These are phyloP conservation scores for Thunnus thynnus DNA, from an alignment of 2,113 vertebrate genomes.

Conservation along the genomic window DNA sequence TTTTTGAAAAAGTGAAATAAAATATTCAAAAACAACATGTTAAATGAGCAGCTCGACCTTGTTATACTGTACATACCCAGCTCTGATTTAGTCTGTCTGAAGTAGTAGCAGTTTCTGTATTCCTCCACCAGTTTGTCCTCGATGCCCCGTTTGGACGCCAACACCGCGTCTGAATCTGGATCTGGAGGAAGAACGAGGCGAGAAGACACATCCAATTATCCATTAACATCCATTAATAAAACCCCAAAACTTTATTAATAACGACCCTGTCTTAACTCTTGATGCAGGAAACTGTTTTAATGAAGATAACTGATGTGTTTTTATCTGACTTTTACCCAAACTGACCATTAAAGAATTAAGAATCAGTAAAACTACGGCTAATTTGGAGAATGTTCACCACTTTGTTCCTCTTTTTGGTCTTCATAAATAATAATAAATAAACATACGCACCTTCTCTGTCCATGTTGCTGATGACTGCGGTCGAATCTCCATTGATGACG, in stretches of 20 bases:
- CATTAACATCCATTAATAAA: too few species aligned
- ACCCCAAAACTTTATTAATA: background rate
- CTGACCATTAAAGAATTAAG: background rate
- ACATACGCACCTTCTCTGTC: background rate
- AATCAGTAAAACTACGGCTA: background rate
- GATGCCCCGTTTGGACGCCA: constrained; percentile 66
- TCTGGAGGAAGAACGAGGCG: background rate
- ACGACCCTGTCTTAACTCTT: too few species aligned
- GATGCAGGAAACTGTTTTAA: too few species aligned
- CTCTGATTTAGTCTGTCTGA: constrained; percentile 80
- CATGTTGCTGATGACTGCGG: constrained; percentile 69
- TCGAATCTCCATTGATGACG: constrained; percentile 93
- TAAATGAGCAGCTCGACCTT: too few species aligned
- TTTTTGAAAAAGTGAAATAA: too few species aligned
- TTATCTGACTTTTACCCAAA: too few species aligned
- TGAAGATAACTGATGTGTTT: too few species aligned
- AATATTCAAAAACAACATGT: too few species aligned
- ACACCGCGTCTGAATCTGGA: constrained; percentile 38
- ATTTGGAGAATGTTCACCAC: too few species aligned
- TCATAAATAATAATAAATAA: background rate
- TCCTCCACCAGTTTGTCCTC: constrained; percentile 87
- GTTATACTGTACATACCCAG: constrained; percentile 74
- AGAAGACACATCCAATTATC: background rate
- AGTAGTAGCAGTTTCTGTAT: constrained; percentile 83
- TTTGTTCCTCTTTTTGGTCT: too few species aligned